Base-by-base conservation (phyloP, 2,888 invertebrate species). In the Dicranocentrus wangi region DNA sequence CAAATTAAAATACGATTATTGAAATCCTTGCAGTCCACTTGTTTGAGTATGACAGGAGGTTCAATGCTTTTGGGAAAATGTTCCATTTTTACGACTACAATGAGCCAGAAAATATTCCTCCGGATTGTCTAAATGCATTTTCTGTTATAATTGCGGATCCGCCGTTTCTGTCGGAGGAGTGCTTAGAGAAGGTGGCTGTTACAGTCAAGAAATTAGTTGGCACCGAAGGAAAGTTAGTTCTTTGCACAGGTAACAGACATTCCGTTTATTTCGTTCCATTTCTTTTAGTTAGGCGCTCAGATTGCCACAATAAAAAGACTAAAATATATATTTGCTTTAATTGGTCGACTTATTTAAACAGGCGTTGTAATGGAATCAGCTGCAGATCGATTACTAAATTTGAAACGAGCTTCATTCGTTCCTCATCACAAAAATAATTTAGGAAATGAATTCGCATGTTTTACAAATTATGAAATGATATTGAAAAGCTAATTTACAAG, bases 101-200 rank as follows among this genome's bases (percentile, higher is more conserved):
- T 87, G 88, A 90, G 13, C 95, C 96, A 0, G 90, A 93, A 13
- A 91, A 92, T 63, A 87, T 95, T 15, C 92, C 93, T 0, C 88
- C 90, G 39, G 92, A 93, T 13, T 89, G 63, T 23, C 10, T 13
- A 8, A 89, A 90, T 23, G 88, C 90, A 60, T 97, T 93, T 88
- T 95, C 97, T 89, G 88, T 98, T 25, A 94, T 98, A 0, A 90
- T 99, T 71, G 95, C 94, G 0, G 98, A 99, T 90, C 98, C 99
- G 0, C 99, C 99, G 0, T 98, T 98, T 89, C 90, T 99, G 1
- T 94, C 97, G 0, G 94, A 95, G 86, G 98, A 98, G 88, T 98
- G 98, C 89, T 91, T 98, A 63, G 91, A 92, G 0, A 97, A 97
- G 90, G 93, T 93, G 0, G 92, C 95, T 0, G 89, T 92, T 78